Evolutionary conservation across 2,113 vertebrate species (phyloP), one percentile per base, ranked within the genome.

Genomic region (Istiophorus platypterus): DNA sequence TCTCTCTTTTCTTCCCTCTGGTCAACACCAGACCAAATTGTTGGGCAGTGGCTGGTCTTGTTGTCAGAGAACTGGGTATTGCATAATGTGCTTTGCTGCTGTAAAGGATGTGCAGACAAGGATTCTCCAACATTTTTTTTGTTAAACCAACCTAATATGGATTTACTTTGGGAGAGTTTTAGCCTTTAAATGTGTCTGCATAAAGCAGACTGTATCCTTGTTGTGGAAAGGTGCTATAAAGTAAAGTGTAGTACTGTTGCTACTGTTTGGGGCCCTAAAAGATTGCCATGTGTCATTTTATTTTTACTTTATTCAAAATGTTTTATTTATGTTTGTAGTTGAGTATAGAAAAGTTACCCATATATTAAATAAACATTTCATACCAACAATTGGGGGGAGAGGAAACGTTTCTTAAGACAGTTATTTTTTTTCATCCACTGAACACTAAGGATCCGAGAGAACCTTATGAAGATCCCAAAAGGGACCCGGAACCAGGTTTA

Each of bases 61-160:
- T 41, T 76, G 31, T 57, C 76, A 64, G 57, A 56, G 45, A 69
- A 72, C 24, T 64, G n/a, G 5, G 66, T 56, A 72, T 85, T 89
- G 41, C 85, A 83, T 90, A 85, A 92, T 51, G 29, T 73, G 72
- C 66, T 76, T 76, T 78, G 20, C 61, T 54, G 51, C 42, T 9
- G 56, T 47, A 47, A 59, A 78, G 27, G 57, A 77, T 72, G 62
- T 57, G 58, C 31, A 1, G 29, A 29, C 27, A 14, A 24, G n/a
- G 54, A 24, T 5, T 22, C 45, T 54, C 58, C 13, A 41, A 18
- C 39, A 62, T 56, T 24, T 7, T 56, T 49, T 59, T 5, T 24
- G 10, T 34, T 39, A 62, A 20, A 69, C 27, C n/a, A 8, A 3
- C 18, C n/a, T 20, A 52, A n/a, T 4, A 5, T 41, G 69, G 29